These are phyloP conservation scores for Chrysolina americana DNA, from an alignment of 2,888 invertebrate genomes.

Conservation along the genomic window DNA sequence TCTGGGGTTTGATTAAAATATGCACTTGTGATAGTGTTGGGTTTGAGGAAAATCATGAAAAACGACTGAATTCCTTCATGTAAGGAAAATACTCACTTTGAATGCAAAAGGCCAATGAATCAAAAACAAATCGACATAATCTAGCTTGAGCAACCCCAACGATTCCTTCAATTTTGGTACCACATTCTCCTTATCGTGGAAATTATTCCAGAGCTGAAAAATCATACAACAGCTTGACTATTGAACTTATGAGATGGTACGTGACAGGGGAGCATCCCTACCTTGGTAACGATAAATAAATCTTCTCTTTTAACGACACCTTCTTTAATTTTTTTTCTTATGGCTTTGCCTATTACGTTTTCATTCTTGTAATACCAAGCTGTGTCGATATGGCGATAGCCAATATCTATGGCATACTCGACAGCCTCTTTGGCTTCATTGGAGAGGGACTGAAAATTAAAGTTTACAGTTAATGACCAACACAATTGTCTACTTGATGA, in stretches of 20 bases:
- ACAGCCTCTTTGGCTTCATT: conserved; percentile 68
- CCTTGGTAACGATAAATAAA: conserved; percentile 78
- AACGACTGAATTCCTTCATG: no score
- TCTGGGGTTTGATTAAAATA: no score
- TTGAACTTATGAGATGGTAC: no score
- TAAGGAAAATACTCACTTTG: conserved; percentile 55
- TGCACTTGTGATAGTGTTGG: no score
- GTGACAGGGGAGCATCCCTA: conserved; percentile 32
- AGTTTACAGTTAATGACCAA: not conserved
- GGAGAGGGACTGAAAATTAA: conserved; percentile 27
- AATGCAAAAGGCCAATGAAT: conserved; percentile 68
- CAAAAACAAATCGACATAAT: conserved; percentile 65
- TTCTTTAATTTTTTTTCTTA: conserved; percentile 75
- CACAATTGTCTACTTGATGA: conserved; percentile 4
- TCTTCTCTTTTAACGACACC: conserved; percentile 79
- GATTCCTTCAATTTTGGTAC: conserved; percentile 66
- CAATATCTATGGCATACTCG: conserved; percentile 74
- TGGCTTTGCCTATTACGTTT: conserved; percentile 71
- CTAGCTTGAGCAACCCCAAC: conserved; percentile 58
- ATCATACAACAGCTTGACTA: not conserved
- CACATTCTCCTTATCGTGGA: conserved; percentile 74
- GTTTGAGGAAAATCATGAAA: no score
- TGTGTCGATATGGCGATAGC: conserved; percentile 78
- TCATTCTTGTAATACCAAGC: conserved; percentile 76
- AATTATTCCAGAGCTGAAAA: conserved; percentile 75